Evolutionary conservation across 2,888 invertebrate species (phyloP).

Genomic region (Coronaproctus castanopsis): DNA sequence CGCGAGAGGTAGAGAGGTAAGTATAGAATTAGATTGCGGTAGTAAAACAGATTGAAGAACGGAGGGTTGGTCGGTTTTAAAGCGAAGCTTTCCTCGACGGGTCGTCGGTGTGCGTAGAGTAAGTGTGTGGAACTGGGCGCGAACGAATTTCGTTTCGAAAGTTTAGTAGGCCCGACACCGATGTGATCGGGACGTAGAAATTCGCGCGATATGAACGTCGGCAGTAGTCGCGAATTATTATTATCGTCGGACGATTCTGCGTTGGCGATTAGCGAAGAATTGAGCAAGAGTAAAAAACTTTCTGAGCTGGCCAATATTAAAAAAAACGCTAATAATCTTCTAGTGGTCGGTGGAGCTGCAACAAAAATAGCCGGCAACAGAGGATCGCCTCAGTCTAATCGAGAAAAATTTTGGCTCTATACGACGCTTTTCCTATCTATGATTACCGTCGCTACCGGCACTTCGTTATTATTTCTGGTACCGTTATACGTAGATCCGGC

Average conservation of each 20-base stretch:
- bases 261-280: slow-evolving; percentile 31
- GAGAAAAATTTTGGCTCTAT: slow-evolving; percentile 34
- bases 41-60: no score
- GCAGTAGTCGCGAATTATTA: slow-evolving; percentile 58
- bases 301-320: slow-evolving; percentile 36
- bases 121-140: no score
- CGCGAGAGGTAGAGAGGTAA: no score
- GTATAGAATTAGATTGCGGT: no score
- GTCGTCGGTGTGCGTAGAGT: no score
- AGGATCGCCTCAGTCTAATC: slow-evolving; percentile 16
- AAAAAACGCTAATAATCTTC: slow-evolving; percentile 31
- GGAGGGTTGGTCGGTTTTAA: no score
- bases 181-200: background rate
- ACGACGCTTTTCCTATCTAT: slow-evolving; percentile 47
- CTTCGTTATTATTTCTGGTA: slow-evolving; percentile 48
- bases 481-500: slow-evolving; percentile 51
- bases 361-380: slow-evolving; percentile 21
- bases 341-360: no score
- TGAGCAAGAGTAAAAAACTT: slow-evolving; percentile 37
- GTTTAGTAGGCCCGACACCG: background rate
- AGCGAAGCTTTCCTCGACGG: no score
- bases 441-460: slow-evolving; percentile 48
- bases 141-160: no score
- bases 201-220: background rate
- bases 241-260: slow-evolving; percentile 55